These are phyloP conservation scores for Silvanus unidentatus DNA, from an alignment of 2,888 invertebrate genomes.

Conservation along the genomic window DNA sequence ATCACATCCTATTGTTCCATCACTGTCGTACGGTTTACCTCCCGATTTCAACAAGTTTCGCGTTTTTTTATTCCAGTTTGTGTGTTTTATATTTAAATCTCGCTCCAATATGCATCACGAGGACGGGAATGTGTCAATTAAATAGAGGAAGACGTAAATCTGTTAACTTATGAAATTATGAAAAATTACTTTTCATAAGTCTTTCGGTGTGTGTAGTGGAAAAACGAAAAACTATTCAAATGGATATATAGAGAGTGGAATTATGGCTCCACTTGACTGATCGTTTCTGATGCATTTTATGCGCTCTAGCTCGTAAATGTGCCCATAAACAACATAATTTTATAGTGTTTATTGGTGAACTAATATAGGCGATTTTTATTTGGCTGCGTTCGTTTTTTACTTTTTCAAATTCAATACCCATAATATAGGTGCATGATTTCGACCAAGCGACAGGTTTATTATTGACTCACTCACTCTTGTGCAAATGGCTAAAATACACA, in stretches of 20 bases:
- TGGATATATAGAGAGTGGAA: too few relatives aligned
- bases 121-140: too few relatives aligned
- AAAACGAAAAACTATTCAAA: too few relatives aligned
- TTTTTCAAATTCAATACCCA: background rate
- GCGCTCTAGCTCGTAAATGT: too few relatives aligned
- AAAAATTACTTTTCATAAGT: too few relatives aligned
- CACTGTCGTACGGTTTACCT: conserved; percentile 1
- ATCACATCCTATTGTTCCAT: conserved; percentile 10
- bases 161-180: too few relatives aligned
- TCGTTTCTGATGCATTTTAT: too few relatives aligned
- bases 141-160: too few relatives aligned
- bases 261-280: too few relatives aligned
- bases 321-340: too few relatives aligned
- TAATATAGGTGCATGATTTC: background rate
- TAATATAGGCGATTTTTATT: background rate
- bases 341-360: background rate
- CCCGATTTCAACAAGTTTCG: background rate
- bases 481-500: background rate
- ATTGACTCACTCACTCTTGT: conserved; percentile 1
- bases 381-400: background rate
- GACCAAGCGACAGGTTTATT: conserved; percentile 2
- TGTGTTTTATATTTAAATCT: background rate
- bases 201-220: too few relatives aligned
- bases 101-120: too few relatives aligned
- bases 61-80: background rate